A percentile compares a stretch with the other conserved stretches of the same genome.
Evolutionary conservation across 2,797 vertebrate species (phyloP).

Genomic region (Potorous gilbertii): DNA sequence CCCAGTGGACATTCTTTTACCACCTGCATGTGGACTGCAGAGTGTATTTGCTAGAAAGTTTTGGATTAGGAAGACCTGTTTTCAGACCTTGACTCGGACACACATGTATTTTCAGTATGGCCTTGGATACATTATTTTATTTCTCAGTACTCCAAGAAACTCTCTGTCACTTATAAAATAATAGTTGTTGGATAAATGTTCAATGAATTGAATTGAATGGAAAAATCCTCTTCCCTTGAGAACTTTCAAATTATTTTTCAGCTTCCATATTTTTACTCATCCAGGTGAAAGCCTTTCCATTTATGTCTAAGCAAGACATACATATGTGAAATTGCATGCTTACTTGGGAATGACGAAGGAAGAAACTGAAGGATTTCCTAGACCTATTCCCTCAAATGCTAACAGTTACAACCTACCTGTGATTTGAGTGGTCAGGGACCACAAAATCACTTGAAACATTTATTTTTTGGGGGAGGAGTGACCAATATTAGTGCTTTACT

Average conservation of each 20-base stretch:
- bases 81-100: too few species aligned
- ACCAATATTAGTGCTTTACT: not conserved
- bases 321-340: slow-evolving; percentile 26
- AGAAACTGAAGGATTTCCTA: not conserved
- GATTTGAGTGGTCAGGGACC: not conserved
- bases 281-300: not conserved
- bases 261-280: slow-evolving; percentile 10
- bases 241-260: slow-evolving; percentile 30
- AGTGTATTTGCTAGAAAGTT: too few species aligned
- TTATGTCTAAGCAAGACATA: not conserved
- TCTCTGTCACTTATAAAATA: too few species aligned
- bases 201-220: too few species aligned
- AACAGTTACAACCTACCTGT: not conserved
- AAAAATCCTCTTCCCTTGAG: not conserved
- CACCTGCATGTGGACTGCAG: too few species aligned
- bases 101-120: too few species aligned
- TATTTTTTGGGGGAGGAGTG: not conserved
- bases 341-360: not conserved
- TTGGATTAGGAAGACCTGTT: too few species aligned
- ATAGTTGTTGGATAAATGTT: too few species aligned
- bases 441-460: not conserved
- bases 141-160: too few species aligned
- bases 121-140: too few species aligned
- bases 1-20: too few species aligned
- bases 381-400: not conserved